Evolutionary conservation across 1,140 invertebrate genomes (phyloP).

Genomic region (Drosophila oshimai): DNA sequence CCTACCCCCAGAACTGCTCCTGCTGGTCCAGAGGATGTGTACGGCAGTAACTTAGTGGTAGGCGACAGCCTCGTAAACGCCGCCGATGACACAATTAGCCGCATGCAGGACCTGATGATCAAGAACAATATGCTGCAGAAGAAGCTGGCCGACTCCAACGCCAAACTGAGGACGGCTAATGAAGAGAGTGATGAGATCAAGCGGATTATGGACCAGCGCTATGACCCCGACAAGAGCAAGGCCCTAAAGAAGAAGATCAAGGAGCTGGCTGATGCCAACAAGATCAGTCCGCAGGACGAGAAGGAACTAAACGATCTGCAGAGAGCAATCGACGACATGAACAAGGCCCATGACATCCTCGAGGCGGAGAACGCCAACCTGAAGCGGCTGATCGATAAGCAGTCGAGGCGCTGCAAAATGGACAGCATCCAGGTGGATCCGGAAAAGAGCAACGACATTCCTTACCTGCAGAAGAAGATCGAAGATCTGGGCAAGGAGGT

Average conservation of each 20-base stretch:
- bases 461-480: slow-evolving; percentile 62
- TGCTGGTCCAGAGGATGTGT: background rate
- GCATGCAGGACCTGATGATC: slow-evolving; percentile 46
- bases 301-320: slow-evolving; percentile 47
- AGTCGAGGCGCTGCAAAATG: slow-evolving; percentile 42
- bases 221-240: slow-evolving; percentile 49
- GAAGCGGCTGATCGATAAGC: slow-evolving; percentile 66
- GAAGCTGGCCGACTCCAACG: slow-evolving; percentile 33
- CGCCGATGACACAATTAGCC: slow-evolving; percentile 49
- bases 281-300: slow-evolving; percentile 57
- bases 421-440: slow-evolving; percentile 55
- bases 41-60: slow-evolving; percentile 25
- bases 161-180: slow-evolving; percentile 25
- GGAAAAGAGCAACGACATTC: slow-evolving; percentile 57
- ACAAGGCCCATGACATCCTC: slow-evolving; percentile 64
- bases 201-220: slow-evolving; percentile 65
- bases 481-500: slow-evolving; percentile 63
- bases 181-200: slow-evolving; percentile 56
- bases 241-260: slow-evolving; percentile 57
- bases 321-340: slow-evolving; percentile 63
- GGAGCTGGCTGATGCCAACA: slow-evolving; percentile 40
- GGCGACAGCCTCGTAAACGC: slow-evolving; percentile 63
- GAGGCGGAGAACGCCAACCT: slow-evolving; percentile 65
- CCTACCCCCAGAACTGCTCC: background rate
- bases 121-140: slow-evolving; percentile 58